Evolutionary conservation across 1,140 invertebrate species (phyloP), one percentile per base, ranked within the genome.

Genomic region (Paraescarpia echinospica): DNA sequence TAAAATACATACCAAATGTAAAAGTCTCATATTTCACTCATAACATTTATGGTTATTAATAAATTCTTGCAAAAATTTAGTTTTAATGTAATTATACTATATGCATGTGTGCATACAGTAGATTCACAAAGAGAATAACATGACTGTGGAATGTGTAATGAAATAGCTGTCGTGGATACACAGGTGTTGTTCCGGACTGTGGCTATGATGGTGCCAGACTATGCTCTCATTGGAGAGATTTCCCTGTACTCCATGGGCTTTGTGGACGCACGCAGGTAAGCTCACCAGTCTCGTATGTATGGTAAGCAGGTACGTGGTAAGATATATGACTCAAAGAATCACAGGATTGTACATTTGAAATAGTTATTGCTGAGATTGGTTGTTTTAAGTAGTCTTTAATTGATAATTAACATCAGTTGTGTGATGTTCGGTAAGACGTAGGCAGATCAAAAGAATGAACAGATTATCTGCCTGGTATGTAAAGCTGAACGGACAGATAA

Each of bases 121-220:
- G 4, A 41, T 41, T 41, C 4, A 41, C 41, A 41, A 4, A 41
- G 12, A 41, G 4, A 41, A 41, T 41, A 41, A 41, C 4, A 41
- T n/a, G n/a, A n/a, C n/a, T n/a, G n/a, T n/a, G n/a, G n/a, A n/a
- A n/a, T n/a, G 4, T 41, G 41, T 41, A 41, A 6, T 41, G 41
- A 41, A 41, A 6, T 41, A 41, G 41, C 12, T 41, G 41, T 41
- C 41, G 12, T 41, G 41, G 12, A 41, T 41, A 12, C 12, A 18
- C 91, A 96, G 96, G 96, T 96, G 12, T 93, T 96, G 91, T 96
- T 96, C 93, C 93, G 96, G 90, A 96, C 95, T 35, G 96, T 96
- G 33, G 96, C 96, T 90, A 96, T 96, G 96, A 96, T 96, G 96
- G 96, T 96, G 27, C 96, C 96, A 35, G 96, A 96, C 93, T 96